Base-by-base conservation (phyloP, 2,113 vertebrate species). In the Nymphicus hollandicus region DNA sequence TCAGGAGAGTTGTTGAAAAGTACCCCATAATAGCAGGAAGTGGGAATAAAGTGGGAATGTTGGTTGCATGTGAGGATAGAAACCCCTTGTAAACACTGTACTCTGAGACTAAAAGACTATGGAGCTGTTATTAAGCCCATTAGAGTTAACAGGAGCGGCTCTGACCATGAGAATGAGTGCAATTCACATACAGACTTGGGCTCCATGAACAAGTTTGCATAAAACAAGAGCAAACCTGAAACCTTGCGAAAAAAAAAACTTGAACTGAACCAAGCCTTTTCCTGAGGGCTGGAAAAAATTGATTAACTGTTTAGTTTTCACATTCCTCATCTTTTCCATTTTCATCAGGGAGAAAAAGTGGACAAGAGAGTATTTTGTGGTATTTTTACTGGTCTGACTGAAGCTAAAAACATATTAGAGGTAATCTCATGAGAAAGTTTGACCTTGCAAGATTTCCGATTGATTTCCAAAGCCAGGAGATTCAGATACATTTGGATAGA, bases 271-370 rank as follows among this genome's bases (percentile, higher is more conserved):
- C 86, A 87, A 90, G 28, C 73, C 71, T 97, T 92, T 94, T 95
- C 85, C 92, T 86, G 85, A 93, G 91, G 86, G 72, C 17, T 91
- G 90, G 90, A 95, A 96, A 95, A 94, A 85, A 29, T 43, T 94
- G 93, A 96, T 96, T 96, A 95, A 96, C 95, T 95, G 90, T 88
- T 94, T 96, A 91, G 96, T 97, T 97, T 96, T 96, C 92, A 92
- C 91, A 92, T 96, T 94, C 89, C 74, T 96, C 88, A 89, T 91
- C 33, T 89, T 97, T 96, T 95, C 86, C 81, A 91, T 88, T 94
- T 95, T 97, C 70, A 81, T 20, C 60, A 65, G 25, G 70, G 91
- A 97, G 49, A 64, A 96, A 77, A 94, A 97, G 79, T 86, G 88
- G 82, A 95, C 88, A 94, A 85, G 77, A 92, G 81, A 95, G 70